Conservation (phyloP, 2,797 vertebrate genomes). For the Mormyrus proboscirostris region DNA sequence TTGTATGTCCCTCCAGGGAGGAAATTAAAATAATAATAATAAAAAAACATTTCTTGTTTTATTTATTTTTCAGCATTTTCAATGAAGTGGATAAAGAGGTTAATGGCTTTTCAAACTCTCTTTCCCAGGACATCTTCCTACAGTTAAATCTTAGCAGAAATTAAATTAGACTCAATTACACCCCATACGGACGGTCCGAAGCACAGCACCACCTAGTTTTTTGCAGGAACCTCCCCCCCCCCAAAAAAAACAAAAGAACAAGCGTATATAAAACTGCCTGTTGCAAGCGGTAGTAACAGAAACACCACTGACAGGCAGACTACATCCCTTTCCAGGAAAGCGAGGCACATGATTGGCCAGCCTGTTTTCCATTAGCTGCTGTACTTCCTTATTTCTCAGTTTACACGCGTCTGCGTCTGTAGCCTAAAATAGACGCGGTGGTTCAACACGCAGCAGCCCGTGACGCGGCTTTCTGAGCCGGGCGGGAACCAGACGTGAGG, state of each 20-base stretch:
- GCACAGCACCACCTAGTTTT: neutral
- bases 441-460: neutral
- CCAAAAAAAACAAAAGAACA: neutral
- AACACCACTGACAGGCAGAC: neutral
- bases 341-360: neutral
- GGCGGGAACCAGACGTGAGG: neutral
- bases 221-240: neutral
- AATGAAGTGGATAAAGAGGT: slow-evolving; percentile 1
- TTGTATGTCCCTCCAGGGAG: slow-evolving; percentile 24
- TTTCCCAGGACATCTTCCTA: neutral
- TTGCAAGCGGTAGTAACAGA: neutral
- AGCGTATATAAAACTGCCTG: neutral
- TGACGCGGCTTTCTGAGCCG: neutral
- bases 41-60: slow-evolving; percentile 51
- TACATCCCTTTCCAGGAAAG: neutral
- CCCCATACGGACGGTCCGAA: neutral
- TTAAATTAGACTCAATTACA: neutral
- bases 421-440: slow-evolving; percentile 31
- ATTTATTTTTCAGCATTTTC: slow-evolving; percentile 54
- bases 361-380: slow-evolving; percentile 37
- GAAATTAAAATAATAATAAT: slow-evolving; percentile 27
- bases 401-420: slow-evolving; percentile 32
- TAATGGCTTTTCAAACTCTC: neutral
- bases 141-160: neutral
- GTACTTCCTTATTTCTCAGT: slow-evolving; percentile 55